phyloP scores from a whole-genome alignment of 2,797 vertebrate genomes.

The Pseudochirops corinnae region DNA sequence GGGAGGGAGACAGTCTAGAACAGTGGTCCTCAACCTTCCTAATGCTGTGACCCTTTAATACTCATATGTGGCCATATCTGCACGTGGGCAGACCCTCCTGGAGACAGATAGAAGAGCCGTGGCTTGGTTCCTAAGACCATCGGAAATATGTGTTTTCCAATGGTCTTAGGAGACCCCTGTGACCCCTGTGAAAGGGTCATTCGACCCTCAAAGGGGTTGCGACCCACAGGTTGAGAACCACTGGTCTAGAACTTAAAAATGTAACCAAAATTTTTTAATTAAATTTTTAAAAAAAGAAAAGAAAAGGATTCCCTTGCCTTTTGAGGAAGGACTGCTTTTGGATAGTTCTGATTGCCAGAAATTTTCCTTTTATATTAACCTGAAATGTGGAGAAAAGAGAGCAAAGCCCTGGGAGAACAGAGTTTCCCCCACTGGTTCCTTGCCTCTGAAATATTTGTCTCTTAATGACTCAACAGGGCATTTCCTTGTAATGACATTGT shows the following conservation, averaged over 20 bases:
- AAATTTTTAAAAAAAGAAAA: neutral
- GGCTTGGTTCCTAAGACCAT: too few species aligned
- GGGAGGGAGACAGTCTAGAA: neutral
- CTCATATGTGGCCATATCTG: too few species aligned
- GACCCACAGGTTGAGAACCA: too few species aligned
- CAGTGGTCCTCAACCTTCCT: too few species aligned
- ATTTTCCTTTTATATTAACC: neutral
- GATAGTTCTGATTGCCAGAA: neutral
- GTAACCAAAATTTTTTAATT: neutral
- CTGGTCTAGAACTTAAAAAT: neutral
- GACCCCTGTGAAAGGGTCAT: too few species aligned
- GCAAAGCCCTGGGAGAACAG: neutral
- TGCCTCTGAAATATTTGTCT: neutral
- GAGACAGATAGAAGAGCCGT: too few species aligned
- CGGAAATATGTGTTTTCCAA: too few species aligned
- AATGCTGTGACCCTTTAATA: too few species aligned
- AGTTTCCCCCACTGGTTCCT: neutral
- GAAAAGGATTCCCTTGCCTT: neutral
- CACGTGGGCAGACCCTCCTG: too few species aligned
- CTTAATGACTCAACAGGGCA: neutral
- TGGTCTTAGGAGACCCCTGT: too few species aligned
- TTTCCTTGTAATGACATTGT: neutral
- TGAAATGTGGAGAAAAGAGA: neutral
- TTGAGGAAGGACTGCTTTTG: neutral
- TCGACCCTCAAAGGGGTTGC: too few species aligned